Percentiles rank a stretch among this genome's conserved stretches.
phyloP scores from a whole-genome alignment of 1,140 invertebrate genomes.

The Danaus plexippus region DNA sequence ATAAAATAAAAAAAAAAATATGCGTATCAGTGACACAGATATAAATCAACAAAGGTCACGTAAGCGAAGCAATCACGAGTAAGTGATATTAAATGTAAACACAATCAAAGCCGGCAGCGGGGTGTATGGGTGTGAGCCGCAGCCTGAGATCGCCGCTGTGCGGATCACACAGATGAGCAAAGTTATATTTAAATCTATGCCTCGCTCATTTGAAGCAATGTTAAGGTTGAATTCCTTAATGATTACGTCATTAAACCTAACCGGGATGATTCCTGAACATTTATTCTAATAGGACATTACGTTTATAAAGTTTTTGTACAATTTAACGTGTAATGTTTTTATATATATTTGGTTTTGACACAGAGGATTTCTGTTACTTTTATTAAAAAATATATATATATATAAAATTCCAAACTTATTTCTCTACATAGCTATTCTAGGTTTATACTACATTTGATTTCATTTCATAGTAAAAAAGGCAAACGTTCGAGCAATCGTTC shows the following conservation, averaged over 20 bases:
- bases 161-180: conserved; percentile 33
- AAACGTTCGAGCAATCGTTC: no score
- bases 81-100: conserved; percentile 1
- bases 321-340: no score
- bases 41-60: no score
- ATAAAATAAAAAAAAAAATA: no score
- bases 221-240: conserved; percentile 58
- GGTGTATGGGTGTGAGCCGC: background rate
- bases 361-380: no score
- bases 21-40: no score
- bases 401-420: no score
- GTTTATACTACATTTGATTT: no score
- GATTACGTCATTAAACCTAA: conserved; percentile 35
- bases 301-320: background rate
- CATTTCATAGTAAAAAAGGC: no score
- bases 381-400: no score
- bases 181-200: conserved; percentile 55
- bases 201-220: conserved; percentile 52
- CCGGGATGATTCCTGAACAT: conserved; percentile 17
- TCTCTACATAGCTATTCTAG: no score
- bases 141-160: background rate
- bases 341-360: no score
- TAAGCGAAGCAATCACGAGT: background rate
- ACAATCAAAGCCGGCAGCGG: background rate
- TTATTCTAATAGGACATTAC: conserved; percentile 8